phyloP scores from a whole-genome alignment of 2,113 vertebrate species.

The Jaculus jaculus region DNA sequence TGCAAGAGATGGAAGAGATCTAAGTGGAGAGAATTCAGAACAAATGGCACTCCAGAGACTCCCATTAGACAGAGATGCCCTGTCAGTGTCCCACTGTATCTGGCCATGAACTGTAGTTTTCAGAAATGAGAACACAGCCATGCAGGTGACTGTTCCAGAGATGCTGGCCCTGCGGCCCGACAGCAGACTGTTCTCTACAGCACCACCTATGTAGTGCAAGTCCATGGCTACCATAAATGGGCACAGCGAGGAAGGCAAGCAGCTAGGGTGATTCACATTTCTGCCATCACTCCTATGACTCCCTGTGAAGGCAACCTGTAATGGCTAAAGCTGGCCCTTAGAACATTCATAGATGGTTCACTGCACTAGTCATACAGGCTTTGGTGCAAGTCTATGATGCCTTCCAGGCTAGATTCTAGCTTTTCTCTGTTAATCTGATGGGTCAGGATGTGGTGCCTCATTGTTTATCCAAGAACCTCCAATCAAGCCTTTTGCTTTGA shows the following conservation, averaged over 20 bases:
- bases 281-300: background rate
- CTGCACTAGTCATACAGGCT: background rate
- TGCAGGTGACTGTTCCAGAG: background rate
- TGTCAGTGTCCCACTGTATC: accelerated
- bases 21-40: background rate
- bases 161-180: background rate
- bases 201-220: background rate
- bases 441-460: background rate
- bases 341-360: background rate
- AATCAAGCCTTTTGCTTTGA: slow-evolving; percentile 37
- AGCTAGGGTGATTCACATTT: too few species aligned
- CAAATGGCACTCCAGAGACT: background rate
- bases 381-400: background rate
- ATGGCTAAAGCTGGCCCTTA: background rate
- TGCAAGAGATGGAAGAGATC: background rate
- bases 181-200: background rate
- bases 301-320: background rate
- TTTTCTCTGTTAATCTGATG: slow-evolving; percentile 38
- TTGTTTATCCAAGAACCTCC: slow-evolving; percentile 24
- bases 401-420: background rate
- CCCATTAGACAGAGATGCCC: accelerated
- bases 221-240: background rate
- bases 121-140: background rate
- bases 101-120: background rate
- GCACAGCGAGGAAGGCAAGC: background rate